Evolutionary conservation across 2,113 vertebrate species (phyloP).

Genomic region (Camarhynchus parvulus): DNA sequence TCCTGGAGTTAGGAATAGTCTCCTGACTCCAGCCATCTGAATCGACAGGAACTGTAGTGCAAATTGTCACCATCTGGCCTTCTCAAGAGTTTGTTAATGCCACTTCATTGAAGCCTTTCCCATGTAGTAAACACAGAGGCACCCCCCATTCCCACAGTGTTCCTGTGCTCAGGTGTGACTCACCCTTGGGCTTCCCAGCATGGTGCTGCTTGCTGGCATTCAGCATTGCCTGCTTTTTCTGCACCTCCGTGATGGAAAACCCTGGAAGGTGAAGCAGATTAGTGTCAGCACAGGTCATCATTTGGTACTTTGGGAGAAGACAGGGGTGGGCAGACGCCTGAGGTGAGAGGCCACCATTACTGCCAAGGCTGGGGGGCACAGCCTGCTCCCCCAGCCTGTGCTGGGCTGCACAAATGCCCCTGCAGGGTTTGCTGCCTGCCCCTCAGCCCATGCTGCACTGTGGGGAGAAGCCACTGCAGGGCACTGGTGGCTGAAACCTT

Average conservation of each 20-base stretch:
- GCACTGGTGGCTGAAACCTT: not conserved
- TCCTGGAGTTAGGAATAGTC: not conserved
- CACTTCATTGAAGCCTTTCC: not conserved
- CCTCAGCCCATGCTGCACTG: not conserved
- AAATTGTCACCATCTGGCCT: not conserved
- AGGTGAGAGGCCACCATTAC: not conserved
- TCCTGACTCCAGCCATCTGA: not conserved
- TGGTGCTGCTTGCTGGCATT: constrained; percentile 90
- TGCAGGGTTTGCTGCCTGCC: not conserved
- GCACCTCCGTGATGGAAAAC: constrained; percentile 91
- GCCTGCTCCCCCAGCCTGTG: not conserved
- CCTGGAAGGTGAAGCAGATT: constrained; percentile 69
- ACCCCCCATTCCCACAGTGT: not conserved
- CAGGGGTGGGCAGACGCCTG: not conserved
- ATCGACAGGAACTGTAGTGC: not conserved
- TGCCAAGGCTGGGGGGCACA: not conserved
- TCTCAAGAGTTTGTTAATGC: not conserved
- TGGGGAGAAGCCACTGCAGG: not conserved
- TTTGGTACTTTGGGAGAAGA: not conserved
- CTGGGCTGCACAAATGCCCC: not conserved
- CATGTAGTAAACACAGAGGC: not conserved
- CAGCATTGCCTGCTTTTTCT: constrained; percentile 94
- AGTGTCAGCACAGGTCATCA: not conserved
- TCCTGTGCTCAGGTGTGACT: not conserved
- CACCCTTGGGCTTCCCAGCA: constrained; percentile 91